Evolutionary conservation across 2,113 vertebrate species (phyloP).

Genomic region (Solenodon paradoxus): DNA sequence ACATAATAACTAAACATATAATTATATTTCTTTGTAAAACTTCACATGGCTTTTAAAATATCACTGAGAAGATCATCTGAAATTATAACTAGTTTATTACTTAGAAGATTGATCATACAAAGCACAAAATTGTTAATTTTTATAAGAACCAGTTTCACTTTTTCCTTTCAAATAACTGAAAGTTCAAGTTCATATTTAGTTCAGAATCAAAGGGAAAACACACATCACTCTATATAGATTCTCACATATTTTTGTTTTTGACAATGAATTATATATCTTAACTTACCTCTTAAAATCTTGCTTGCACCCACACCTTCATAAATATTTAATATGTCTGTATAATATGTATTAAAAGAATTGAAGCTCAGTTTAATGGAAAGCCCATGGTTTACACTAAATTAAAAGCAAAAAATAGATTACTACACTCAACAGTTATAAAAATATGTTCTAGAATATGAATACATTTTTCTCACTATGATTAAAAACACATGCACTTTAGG

Average conservation of each 20-base stretch:
- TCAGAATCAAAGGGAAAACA: not conserved
- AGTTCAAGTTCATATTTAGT: not conserved
- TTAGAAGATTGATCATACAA: not conserved
- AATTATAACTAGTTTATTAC: not conserved
- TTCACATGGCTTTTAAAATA: not conserved
- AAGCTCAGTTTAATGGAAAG: slow-evolving; percentile 83
- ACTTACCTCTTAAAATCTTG: slow-evolving; percentile 85
- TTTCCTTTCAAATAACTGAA: not conserved
- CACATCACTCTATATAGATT: not conserved
- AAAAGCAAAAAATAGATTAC: slow-evolving; percentile 34
- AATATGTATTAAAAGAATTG: slow-evolving; percentile 75
- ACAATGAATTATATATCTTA: not conserved
- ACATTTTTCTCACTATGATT: not conserved
- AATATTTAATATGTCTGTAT: slow-evolving; percentile 75
- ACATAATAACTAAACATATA: not conserved
- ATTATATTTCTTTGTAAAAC: not conserved
- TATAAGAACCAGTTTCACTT: not conserved
- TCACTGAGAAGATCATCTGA: not conserved
- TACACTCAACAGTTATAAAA: not conserved
- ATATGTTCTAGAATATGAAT: not conserved
- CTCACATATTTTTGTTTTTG: not conserved
- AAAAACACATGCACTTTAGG: not conserved
- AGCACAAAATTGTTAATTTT: not conserved
- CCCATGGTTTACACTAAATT: slow-evolving; percentile 79
- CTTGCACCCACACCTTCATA: slow-evolving; percentile 84